Evolutionary conservation across 2,888 invertebrate genomes (phyloP), one percentile per base, ranked within the genome.

Genomic region (Augochlorella aurata): DNA sequence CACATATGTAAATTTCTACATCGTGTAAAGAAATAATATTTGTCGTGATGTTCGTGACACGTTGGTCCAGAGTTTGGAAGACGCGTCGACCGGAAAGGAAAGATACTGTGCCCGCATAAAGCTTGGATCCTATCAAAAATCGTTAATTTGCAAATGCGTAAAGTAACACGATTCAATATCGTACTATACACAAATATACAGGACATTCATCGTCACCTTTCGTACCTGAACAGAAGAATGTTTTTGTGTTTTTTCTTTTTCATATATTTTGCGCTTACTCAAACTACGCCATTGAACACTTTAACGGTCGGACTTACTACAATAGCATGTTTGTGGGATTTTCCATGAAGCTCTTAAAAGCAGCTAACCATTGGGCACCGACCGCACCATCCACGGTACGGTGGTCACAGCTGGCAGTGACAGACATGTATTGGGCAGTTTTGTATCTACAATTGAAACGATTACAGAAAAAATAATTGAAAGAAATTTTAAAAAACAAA

Each of bases 301-400:
- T 71, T 29, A 45, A 58, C n/a, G 38, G 69, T 66, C 38, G 65
- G 74, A 88, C 87, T 88, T 80, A 90, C 89, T 97, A 99, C 91
- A 99, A 95, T 86, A 99, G 96, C 97, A 99, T 99, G 85, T 97
- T 97, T 88, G 97, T 96, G 45, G 99, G 99, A 92, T 98, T 97
- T 94, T 99, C 99, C 87, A 99, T 94, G 92, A 96, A 97, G 82
- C 96, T 96, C 90, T 97, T 97, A 95, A 99, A 98, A 73, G 97
- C 97, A 90, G 97, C 95, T 92, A 99, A 95, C 99, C 99, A 99
- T 93, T 97, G 96, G 2, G 99, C 99, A 75, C 99, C 99, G 7
- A 99, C 97, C 88, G 99, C 99, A 70, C 99, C 99, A 94, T 99
- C 99, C 10, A 99, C 97, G 44, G 98, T 98, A 90, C 99, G 95